These are phyloP conservation scores for Hipposideros larvatus DNA, from an alignment of 2,797 vertebrate species.

Conservation along the genomic window DNA sequence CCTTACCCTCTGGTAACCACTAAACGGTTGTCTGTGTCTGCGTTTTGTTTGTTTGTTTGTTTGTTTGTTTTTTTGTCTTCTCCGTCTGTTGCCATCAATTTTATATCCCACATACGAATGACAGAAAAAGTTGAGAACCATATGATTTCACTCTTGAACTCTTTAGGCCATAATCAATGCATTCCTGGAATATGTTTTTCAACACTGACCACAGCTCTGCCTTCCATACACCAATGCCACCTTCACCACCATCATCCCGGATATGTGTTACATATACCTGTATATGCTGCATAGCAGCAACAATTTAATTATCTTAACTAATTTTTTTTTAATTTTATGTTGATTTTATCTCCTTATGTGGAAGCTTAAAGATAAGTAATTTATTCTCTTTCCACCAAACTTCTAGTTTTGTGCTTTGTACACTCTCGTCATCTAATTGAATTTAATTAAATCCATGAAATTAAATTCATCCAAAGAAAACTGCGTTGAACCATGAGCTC, in stretches of 20 bases:
- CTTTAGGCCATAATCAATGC: no score
- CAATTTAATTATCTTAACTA: not conserved
- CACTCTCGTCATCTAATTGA: not conserved
- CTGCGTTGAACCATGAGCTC: accelerated
- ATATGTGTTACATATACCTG: not conserved
- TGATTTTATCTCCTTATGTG: not conserved
- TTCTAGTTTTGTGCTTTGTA: not conserved
- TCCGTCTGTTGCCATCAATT: no score
- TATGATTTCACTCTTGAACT: no score
- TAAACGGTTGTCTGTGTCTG: no score
- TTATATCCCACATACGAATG: no score
- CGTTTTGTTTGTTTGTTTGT: no score
- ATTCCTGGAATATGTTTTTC: no score
- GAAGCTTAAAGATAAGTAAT: not conserved
- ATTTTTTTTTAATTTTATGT: not conserved
- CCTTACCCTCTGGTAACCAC: no score
- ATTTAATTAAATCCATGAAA: not conserved
- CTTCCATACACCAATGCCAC: not conserved
- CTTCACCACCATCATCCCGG: not conserved
- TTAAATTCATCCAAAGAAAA: not conserved
- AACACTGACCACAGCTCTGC: no score
- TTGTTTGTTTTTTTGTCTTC: no score
- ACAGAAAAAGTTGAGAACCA: no score
- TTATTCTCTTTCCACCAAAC: not conserved
- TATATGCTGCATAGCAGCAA: not conserved